Base-by-base conservation (phyloP, 2,888 invertebrate genomes). In the Stictocephala bisonia region DNA sequence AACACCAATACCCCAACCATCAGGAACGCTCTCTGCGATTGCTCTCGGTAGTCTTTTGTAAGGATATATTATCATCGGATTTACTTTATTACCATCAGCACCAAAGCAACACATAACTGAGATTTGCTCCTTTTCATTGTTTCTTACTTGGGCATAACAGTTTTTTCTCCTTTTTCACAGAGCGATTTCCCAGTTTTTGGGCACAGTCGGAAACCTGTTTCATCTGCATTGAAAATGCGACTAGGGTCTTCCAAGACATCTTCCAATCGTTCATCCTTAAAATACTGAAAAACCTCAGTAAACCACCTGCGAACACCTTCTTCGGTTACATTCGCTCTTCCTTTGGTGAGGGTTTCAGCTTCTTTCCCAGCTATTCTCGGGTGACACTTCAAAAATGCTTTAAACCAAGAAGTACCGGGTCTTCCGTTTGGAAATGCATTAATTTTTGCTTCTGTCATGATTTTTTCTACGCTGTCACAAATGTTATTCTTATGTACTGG, bases 41-140 rank as follows among this genome's bases (percentile, higher is more conserved):
- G 24, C 29, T 44, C n/a, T 24, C 27, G 44, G 66, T 0, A 66
- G 44, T 20, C 66, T 66, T 44, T 66, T 66, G 66, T 66, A 44
- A 2, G 64, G 40, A 35, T 40, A 64, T 7, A 64, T 40, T 2
- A 44, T 44, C 44, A 24, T 44, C 9, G 44, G 41, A 2, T 22
- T 41, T 13, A 44, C 66, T 24, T 18, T 41, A 44, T 15, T 44
- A 26, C 44, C 66, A 41, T 18, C 26, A 4, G 48, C 66, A 41
- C 24, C 22, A 66, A 44, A 44, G 2, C 24, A 41, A 41, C 44
- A 24, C 66, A 66, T 66, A 15, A 66, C 66, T 9, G 66, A 41
- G 2, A 66, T 9, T 27, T 24, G 27, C 26, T 44, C 26, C 27
- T 66, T 66, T 44, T 66, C 66, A 66, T 66, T 44, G 44, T 66